Evolutionary conservation across 2,888 invertebrate genomes (phyloP).

Genomic region (Scotopteryx bipunctaria): DNA sequence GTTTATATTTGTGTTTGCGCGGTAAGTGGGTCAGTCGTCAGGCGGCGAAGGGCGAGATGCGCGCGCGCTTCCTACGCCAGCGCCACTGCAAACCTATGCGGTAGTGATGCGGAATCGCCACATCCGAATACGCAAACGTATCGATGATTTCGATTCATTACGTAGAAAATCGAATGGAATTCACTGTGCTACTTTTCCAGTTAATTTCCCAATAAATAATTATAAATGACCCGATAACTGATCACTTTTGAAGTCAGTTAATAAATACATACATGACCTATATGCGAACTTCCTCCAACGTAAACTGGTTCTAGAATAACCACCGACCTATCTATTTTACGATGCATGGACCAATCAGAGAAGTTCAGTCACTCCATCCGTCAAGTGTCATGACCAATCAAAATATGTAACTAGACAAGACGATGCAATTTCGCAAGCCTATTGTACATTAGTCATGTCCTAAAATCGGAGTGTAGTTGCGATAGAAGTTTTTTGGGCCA

Average conservation of each 20-base stretch:
- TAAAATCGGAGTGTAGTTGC: slow-evolving; percentile 60
- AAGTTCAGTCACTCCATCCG: slow-evolving; percentile 11
- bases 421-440: slow-evolving; percentile 59
- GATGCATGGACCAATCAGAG: slow-evolving; percentile 27
- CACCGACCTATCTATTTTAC: slow-evolving; percentile 29
- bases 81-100: slow-evolving; percentile 37
- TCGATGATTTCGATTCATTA: slow-evolving; percentile 24
- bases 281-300: slow-evolving; percentile 18
- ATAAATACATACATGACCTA: slow-evolving; percentile 15
- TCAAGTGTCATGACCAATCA: slow-evolving; percentile 11
- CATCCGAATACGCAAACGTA: slow-evolving; percentile 20
- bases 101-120: slow-evolving; percentile 44
- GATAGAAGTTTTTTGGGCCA: slow-evolving; percentile 66
- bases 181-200: neutral
- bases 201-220: neutral
- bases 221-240: neutral
- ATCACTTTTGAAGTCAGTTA: slow-evolving; percentile 16
- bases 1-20: slow-evolving; percentile 48
- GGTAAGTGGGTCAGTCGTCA: slow-evolving; percentile 67
- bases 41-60: slow-evolving; percentile 64
- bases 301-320: slow-evolving; percentile 25
- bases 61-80: slow-evolving; percentile 62
- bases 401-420: slow-evolving; percentile 31
- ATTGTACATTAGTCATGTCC: slow-evolving; percentile 77
- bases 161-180: neutral